phyloP scores from a whole-genome alignment of 2,797 vertebrate species.

The Zonotrichia albicollis region DNA sequence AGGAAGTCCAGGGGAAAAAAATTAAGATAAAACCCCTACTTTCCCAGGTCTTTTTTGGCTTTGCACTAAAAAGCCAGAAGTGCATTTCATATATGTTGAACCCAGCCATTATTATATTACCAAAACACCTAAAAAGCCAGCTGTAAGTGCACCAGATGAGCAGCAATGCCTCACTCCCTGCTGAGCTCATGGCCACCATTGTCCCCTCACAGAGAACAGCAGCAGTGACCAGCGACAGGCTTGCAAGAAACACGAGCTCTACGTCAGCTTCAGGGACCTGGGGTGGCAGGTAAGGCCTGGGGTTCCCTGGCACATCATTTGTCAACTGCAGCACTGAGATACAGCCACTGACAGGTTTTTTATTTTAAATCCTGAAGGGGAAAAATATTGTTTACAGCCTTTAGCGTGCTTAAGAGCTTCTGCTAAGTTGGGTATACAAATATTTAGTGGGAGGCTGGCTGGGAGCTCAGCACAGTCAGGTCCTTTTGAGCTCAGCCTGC shows the following conservation, averaged over 20 bases:
- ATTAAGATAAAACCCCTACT: fast-evolving
- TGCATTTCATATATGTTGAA: neutral
- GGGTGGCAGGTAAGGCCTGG: constrained; percentile 90
- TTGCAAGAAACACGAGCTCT: constrained; percentile 98
- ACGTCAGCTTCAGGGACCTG: constrained; percentile 96
- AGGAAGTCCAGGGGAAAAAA: neutral
- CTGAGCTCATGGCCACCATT: neutral
- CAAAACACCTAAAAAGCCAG: neutral
- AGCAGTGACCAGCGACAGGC: constrained; percentile 94
- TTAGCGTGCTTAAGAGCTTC: neutral
- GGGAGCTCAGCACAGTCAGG: fast-evolving
- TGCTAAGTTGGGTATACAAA: neutral
- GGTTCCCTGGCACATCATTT: neutral
- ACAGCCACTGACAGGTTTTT: neutral
- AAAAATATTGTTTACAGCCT: neutral
- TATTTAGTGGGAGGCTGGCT: neutral
- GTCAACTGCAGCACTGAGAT: neutral
- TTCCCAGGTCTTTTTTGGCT: neutral
- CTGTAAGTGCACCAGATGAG: neutral
- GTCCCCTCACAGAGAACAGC: constrained; percentile 86
- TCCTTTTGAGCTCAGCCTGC: neutral
- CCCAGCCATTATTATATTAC: neutral
- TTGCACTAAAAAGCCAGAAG: neutral
- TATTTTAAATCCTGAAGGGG: neutral
- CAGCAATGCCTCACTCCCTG: fast-evolving